Conservation (phyloP, 2,113 vertebrate species). For the Campylomormyrus numenius region DNA sequence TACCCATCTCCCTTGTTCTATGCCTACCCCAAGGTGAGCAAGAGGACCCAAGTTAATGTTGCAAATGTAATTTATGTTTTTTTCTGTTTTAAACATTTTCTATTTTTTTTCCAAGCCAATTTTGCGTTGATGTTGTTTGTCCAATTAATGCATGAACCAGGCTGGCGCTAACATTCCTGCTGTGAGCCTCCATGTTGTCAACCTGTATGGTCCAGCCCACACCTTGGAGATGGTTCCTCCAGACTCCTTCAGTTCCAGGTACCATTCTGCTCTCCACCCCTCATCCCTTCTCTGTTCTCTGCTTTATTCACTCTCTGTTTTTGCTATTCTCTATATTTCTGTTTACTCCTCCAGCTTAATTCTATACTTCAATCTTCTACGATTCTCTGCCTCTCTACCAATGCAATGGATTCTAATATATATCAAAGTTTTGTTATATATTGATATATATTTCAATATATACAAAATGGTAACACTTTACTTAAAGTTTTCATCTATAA, state of each 20-base stretch:
- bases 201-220: constrained; percentile 66
- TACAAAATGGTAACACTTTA: background rate
- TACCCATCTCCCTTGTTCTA: constrained; percentile 63
- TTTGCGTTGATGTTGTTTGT: background rate
- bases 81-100: background rate
- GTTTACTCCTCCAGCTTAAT: background rate
- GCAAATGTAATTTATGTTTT: background rate
- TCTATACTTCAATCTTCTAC: background rate
- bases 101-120: background rate
- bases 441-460: background rate
- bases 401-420: background rate
- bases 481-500: background rate
- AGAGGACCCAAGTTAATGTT: background rate
- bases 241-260: constrained; percentile 64
- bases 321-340: background rate
- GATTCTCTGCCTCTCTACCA: background rate
- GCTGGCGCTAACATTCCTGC: constrained; percentile 67
- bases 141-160: constrained; percentile 37
- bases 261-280: constrained; percentile 23
- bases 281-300: background rate
- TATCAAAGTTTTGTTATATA: background rate
- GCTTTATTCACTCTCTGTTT: background rate
- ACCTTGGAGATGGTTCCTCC: constrained; percentile 67
- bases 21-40: constrained; percentile 68
- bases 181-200: constrained; percentile 69